Conservation (phyloP, 2,113 vertebrate genomes). For the Enhydra lutris region DNA sequence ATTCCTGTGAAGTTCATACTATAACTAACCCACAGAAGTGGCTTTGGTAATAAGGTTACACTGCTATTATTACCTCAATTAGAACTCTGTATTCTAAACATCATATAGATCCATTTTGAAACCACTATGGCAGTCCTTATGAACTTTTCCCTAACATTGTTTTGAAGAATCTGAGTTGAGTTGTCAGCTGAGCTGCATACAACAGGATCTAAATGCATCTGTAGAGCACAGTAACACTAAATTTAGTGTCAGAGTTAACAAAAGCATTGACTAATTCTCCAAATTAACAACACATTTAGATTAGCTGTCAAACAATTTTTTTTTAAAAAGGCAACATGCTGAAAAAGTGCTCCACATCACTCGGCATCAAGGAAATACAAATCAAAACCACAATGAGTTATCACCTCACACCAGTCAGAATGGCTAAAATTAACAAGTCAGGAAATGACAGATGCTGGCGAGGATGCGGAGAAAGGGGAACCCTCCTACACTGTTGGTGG, state of each 20-base stretch:
- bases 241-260: not conserved
- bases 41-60: slow-evolving; percentile 14
- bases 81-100: slow-evolving; percentile 42
- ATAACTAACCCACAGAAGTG: not conserved
- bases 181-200: not conserved
- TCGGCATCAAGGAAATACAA: too few species aligned
- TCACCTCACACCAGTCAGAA: too few species aligned
- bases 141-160: not conserved
- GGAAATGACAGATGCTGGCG: too few species aligned
- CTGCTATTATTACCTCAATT: slow-evolving; percentile 6
- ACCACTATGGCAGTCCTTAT: not conserved
- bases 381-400: too few species aligned
- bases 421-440: too few species aligned
- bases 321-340: slow-evolving; percentile 16
- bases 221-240: not conserved
- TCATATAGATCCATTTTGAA: slow-evolving; percentile 15
- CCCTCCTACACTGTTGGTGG: too few species aligned
- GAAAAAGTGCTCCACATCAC: too few species aligned
- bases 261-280: not conserved
- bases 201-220: not conserved
- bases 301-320: slow-evolving; percentile 8
- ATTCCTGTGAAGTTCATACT: not conserved
- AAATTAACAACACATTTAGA: slow-evolving; percentile 11
- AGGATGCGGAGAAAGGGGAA: too few species aligned
- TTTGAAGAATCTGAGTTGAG: not conserved